Conservation (phyloP, 2,888 invertebrate genomes). For the Trilocha varians region DNA sequence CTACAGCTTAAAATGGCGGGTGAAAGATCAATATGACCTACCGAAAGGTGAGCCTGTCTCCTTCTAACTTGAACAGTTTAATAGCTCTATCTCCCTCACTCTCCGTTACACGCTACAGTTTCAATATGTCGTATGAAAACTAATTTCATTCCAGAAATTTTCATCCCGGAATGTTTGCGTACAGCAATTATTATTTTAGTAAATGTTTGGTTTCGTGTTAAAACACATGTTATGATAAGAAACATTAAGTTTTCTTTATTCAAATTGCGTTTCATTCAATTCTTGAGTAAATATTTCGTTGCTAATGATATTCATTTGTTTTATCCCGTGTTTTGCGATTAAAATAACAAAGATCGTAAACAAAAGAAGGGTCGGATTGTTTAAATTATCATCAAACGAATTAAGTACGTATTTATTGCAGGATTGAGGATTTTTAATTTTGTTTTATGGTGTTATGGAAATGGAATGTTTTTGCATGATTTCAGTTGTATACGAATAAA, state of each 20-base stretch:
- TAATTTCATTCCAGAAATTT: constrained; percentile 54
- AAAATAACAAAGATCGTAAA: background rate
- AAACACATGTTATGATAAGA: constrained; percentile 10
- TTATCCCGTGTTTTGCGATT: background rate
- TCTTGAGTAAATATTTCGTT: background rate
- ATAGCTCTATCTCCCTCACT: constrained; percentile 34
- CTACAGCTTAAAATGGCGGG: constrained; percentile 68
- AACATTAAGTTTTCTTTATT: background rate
- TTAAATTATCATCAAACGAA: background rate
- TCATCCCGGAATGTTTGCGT: constrained; percentile 43
- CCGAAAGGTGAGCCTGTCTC: constrained; percentile 54
- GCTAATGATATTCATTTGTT: background rate
- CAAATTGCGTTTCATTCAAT: background rate
- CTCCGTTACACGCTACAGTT: constrained; percentile 41
- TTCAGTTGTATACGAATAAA: too few relatives aligned
- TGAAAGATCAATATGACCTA: constrained; percentile 73
- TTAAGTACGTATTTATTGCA: background rate
- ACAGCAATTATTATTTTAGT: constrained; percentile 36
- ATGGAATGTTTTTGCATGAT: background rate
- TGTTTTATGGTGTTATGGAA: background rate
- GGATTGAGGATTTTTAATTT: background rate
- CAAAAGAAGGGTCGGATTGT: background rate
- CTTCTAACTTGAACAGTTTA: constrained; percentile 25
- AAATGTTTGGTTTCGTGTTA: background rate
- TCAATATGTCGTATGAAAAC: constrained; percentile 60